Percentiles rank a stretch among this genome's conserved stretches.
These are phyloP conservation scores for Clarias batrachus DNA, from an alignment of 2,113 vertebrate species.

Conservation along the genomic window DNA sequence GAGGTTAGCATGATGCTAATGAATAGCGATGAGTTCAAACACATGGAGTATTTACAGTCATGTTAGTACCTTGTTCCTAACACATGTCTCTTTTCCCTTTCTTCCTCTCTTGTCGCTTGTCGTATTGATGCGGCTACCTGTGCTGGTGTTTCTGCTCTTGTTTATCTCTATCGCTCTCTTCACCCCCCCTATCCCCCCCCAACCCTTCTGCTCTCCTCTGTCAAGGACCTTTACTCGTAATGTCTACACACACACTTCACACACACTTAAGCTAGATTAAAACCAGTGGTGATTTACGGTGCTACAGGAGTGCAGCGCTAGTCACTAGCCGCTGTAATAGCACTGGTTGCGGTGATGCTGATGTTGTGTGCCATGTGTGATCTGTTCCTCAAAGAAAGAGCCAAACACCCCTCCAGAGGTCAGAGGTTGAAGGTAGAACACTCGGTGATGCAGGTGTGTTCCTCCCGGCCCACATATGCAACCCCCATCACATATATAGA, in stretches of 20 bases:
- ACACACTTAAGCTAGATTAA: neutral
- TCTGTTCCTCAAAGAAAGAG: conserved; percentile 57
- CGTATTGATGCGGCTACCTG: conserved; percentile 20
- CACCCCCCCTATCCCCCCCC: no score
- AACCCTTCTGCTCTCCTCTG: conserved; percentile 12
- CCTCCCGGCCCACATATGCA: conserved; percentile 62
- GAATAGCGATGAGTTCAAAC: neutral
- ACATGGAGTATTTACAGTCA: neutral
- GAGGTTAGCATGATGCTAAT: neutral
- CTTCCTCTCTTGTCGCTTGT: conserved; percentile 25
- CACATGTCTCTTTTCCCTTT: conserved; percentile 9
- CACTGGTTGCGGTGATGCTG: conserved; percentile 38
- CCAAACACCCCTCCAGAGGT: conserved; percentile 61
- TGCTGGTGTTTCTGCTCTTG: conserved; percentile 13
- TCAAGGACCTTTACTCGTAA: conserved; percentile 14
- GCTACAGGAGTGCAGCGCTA: neutral
- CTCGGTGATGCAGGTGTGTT: conserved; percentile 75
- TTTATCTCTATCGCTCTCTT: neutral
- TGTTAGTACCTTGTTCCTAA: conserved; percentile 9
- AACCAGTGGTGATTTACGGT: neutral
- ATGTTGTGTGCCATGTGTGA: conserved; percentile 57
- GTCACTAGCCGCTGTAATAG: neutral
- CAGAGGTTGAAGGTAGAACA: conserved; percentile 66
- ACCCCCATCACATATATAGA: conserved; percentile 74
- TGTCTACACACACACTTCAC: neutral